Conservation (phyloP, 2,888 invertebrate genomes). For the Melieria omissa region DNA sequence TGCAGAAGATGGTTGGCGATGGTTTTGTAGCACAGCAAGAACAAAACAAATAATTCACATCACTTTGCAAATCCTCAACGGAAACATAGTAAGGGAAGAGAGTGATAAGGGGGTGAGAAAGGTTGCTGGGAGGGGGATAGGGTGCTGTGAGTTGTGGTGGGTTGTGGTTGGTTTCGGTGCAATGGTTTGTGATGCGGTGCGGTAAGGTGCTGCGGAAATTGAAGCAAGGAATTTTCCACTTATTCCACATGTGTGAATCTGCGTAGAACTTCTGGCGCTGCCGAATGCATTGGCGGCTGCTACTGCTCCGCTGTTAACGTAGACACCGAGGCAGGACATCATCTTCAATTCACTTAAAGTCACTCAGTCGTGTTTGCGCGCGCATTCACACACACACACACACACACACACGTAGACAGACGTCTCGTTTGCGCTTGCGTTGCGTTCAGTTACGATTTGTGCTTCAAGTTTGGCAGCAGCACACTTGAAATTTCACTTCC, state of each 20-base stretch:
- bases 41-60: constrained; percentile 23
- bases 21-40: neutral
- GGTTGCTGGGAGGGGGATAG: constrained; percentile 23
- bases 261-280: neutral
- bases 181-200: constrained; percentile 42
- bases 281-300: constrained; percentile 6
- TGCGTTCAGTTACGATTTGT: no score
- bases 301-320: neutral
- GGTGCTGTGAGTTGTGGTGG: no score
- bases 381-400: constrained; percentile 23
- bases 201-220: constrained; percentile 29
- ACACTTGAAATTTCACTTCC: no score
- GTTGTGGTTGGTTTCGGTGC: no score
- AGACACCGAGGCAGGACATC: neutral
- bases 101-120: constrained; percentile 31
- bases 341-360: constrained; percentile 17
- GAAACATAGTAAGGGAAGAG: constrained; percentile 34
- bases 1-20: neutral
- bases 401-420: constrained; percentile 32
- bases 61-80: constrained; percentile 38
- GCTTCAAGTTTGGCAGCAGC: no score
- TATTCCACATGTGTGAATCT: constrained; percentile 41
- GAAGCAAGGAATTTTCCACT: constrained; percentile 38
- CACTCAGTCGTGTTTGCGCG: constrained; percentile 21
- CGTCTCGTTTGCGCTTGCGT: no score